Conservation (phyloP, 2,113 vertebrate genomes). For the Petaurus breviceps region DNA sequence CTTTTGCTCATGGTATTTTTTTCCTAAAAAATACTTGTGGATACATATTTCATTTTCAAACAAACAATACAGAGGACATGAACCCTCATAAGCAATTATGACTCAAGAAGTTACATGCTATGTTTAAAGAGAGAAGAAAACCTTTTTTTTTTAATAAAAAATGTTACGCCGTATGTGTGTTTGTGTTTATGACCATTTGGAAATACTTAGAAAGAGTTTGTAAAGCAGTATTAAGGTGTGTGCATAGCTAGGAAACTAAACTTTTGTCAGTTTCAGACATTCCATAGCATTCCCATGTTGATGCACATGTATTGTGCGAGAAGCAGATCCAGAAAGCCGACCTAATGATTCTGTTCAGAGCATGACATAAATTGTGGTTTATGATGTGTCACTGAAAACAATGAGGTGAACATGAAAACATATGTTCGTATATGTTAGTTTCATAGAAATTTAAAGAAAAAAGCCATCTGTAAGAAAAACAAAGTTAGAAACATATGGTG, state of each 20-base stretch:
- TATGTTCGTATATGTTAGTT: accelerated
- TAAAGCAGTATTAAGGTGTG: not conserved
- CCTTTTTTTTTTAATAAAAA: not conserved
- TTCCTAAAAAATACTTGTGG: not conserved
- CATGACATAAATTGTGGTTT: accelerated
- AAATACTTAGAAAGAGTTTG: not conserved
- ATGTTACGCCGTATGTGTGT: accelerated
- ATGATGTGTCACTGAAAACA: not conserved
- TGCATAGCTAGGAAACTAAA: not conserved
- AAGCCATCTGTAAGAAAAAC: not conserved
- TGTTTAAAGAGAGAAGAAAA: not conserved
- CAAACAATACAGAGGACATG: not conserved
- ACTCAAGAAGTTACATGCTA: not conserved
- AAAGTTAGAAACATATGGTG: not conserved
- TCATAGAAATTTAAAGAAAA: not conserved
- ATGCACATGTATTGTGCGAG: accelerated
- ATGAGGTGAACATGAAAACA: accelerated
- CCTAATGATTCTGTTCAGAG: not conserved
- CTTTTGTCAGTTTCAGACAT: accelerated
- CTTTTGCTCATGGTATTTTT: not conserved
- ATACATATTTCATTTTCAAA: not conserved
- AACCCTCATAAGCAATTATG: not conserved
- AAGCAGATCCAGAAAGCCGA: not conserved
- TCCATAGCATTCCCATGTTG: not conserved
- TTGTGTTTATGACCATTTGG: not conserved